phyloP scores from a whole-genome alignment of 2,888 invertebrate species.

The Glomeris marginata region DNA sequence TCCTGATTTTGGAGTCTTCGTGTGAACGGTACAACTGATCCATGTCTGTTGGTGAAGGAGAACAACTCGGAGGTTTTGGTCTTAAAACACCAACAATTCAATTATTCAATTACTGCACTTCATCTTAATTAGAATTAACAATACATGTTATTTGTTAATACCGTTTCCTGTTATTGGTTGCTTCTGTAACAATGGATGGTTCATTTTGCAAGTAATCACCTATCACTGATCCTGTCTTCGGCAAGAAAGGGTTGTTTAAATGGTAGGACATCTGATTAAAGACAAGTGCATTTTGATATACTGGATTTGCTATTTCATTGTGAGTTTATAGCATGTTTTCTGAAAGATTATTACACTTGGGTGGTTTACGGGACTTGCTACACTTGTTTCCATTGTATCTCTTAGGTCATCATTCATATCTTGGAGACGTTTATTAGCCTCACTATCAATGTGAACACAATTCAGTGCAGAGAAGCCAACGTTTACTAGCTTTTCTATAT shows the following conservation, averaged over 20 bases:
- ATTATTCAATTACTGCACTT: neutral
- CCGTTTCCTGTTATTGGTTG: too few relatives aligned
- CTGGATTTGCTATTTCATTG: neutral
- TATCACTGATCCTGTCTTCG: slow-evolving; percentile 5
- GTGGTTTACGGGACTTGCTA: too few relatives aligned
- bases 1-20: too few relatives aligned
- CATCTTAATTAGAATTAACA: neutral
- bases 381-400: slow-evolving; percentile 28
- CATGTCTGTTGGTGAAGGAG: neutral
- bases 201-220: slow-evolving; percentile 7
- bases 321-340: neutral
- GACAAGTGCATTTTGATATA: neutral
- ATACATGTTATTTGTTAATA: too few relatives aligned
- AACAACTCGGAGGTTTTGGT: neutral
- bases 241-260: neutral
- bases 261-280: neutral
- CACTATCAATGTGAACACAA: slow-evolving; percentile 26
- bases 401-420: slow-evolving; percentile 43
- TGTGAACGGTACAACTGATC: too few relatives aligned
- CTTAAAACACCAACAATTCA: neutral
- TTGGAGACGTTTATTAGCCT: slow-evolving; percentile 40
- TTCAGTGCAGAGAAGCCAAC: neutral
- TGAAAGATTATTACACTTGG: neutral
- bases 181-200: too few relatives aligned
- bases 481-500: neutral